These are phyloP conservation scores for Drosophila ercepeae DNA, from an alignment of 1,140 invertebrate species.

Conservation along the genomic window DNA sequence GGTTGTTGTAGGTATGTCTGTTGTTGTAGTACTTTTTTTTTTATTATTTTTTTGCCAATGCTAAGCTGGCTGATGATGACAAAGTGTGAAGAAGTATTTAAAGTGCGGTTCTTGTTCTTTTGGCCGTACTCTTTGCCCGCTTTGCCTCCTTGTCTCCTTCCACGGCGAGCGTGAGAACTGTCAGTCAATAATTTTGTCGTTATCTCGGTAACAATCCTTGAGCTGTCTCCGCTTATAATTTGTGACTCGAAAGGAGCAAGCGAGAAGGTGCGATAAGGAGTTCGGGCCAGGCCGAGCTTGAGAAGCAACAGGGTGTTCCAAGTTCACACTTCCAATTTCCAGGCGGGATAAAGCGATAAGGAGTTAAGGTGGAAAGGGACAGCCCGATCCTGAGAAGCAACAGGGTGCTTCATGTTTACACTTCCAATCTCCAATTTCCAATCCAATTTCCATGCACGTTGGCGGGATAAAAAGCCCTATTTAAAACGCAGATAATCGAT, in stretches of 20 bases:
- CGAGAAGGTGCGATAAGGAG: slow-evolving; percentile 23
- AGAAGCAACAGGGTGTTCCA: slow-evolving; percentile 12
- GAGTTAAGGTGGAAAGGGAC: background rate
- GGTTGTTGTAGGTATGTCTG: too few relatives aligned
- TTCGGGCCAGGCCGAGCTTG: background rate
- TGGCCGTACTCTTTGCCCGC: slow-evolving; percentile 2
- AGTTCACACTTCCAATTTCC: slow-evolving; percentile 2
- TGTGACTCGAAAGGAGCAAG: slow-evolving; percentile 9
- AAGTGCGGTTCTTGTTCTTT: slow-evolving; percentile 52
- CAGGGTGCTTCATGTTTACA: slow-evolving; percentile 18
- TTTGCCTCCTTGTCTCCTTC: slow-evolving; percentile 7
- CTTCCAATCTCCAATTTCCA: background rate
- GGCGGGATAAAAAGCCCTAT: slow-evolving; percentile 68
- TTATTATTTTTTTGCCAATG: slow-evolving; percentile 12
- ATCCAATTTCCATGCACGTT: slow-evolving; percentile 55
- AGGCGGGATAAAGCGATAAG: slow-evolving; percentile 51
- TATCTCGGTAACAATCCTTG: slow-evolving; percentile 75
- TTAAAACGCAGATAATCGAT: slow-evolving; percentile 35
- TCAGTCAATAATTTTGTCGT: slow-evolving; percentile 79
- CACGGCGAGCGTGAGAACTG: slow-evolving; percentile 70
- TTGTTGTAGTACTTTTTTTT: slow-evolving; percentile 9
- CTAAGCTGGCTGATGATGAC: slow-evolving; percentile 75
- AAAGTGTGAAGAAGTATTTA: slow-evolving; percentile 78
- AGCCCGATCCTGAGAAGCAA: background rate
- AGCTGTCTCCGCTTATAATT: slow-evolving; percentile 63